Evolutionary conservation across 2,888 invertebrate species (phyloP), one percentile per base, ranked within the genome.

Genomic region (Tenodera sinensis): DNA sequence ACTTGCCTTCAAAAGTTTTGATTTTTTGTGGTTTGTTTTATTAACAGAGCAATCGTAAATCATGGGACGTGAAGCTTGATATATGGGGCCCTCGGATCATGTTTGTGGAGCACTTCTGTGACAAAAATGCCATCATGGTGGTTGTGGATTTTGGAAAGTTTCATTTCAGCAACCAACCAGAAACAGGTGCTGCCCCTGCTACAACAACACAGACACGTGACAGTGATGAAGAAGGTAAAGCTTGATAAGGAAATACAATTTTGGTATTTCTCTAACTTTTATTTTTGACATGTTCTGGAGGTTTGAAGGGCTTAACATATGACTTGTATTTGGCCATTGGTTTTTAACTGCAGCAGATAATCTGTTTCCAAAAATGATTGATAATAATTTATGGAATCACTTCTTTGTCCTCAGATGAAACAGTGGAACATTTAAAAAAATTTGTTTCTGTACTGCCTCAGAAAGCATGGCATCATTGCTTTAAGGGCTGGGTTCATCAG

Each of bases 11-110:
- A 20, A 71, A 71, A 4, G 54, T 6, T 71, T 71, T 71, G 20
- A 71, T 6, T 25, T 71, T 25, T 0, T 20, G 20, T 71, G 25
- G 8, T 71, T 20, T 71, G 20, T 71, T 20, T 84, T 83, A 28
- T 88, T 92, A 92, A 34, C 91, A 96, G 96, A 94, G 94, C 88
- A 95, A 96, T 90, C 94, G 97, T 6, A 96, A 96, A 28, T 95
- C 96, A 27, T 98, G 98, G 98, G 97, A 97, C 91, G 94, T 99
- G 90, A 96, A 98, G 92, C 94, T 99, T 91, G 98, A 99, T 93
- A 97, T 99, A 91, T 97, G 97, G 7, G 98, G 99, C 2, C 99
- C 99, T 0, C 98, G 98, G 93, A 97, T 99, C 91, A 95, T 98
- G 91, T 95, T 98, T 91, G 97, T 98, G 83, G 98, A 98, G 92